Conservation (phyloP, 2,797 vertebrate genomes). For the Diglossa cyanea region DNA sequence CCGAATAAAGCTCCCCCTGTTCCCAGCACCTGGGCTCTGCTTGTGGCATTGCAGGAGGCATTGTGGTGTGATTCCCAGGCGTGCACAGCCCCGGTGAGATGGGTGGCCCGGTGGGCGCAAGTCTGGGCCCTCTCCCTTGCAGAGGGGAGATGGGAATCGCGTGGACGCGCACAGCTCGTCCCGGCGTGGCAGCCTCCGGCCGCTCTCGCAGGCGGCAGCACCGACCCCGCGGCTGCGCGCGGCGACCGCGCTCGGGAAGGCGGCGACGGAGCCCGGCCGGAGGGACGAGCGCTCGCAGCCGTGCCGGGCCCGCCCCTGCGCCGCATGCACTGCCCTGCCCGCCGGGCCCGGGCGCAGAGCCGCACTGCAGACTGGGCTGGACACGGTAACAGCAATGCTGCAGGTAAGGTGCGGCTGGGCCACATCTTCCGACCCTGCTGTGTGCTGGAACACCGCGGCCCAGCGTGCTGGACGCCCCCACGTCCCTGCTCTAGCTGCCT, state of each 20-base stretch:
- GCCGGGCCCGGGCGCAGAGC: not conserved
- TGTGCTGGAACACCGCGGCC: rapidly evolving
- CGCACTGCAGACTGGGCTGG: not conserved
- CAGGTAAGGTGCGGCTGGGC: not conserved
- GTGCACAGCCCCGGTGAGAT: rapidly evolving
- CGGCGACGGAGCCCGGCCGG: rapidly evolving
- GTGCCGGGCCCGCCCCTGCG: not conserved
- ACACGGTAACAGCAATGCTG: not conserved
- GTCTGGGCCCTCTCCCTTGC: rapidly evolving
- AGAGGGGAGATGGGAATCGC: rapidly evolving
- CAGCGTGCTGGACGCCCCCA: rapidly evolving
- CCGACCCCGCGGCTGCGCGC: rapidly evolving
- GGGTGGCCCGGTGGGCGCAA: rapidly evolving
- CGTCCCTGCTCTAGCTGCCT: not conserved
- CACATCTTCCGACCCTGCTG: not conserved
- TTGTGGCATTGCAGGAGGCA: rapidly evolving
- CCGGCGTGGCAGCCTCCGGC: rapidly evolving
- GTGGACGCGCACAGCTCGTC: rapidly evolving
- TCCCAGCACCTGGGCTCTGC: not conserved
- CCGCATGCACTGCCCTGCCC: not conserved
- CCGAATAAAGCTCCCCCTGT: not conserved
- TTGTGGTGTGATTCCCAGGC: rapidly evolving
- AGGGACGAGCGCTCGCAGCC: not conserved
- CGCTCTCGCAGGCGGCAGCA: rapidly evolving
- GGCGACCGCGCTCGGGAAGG: rapidly evolving